Evolutionary conservation across 2,113 vertebrate genomes (phyloP).

Genomic region (Bufo bufo): DNA sequence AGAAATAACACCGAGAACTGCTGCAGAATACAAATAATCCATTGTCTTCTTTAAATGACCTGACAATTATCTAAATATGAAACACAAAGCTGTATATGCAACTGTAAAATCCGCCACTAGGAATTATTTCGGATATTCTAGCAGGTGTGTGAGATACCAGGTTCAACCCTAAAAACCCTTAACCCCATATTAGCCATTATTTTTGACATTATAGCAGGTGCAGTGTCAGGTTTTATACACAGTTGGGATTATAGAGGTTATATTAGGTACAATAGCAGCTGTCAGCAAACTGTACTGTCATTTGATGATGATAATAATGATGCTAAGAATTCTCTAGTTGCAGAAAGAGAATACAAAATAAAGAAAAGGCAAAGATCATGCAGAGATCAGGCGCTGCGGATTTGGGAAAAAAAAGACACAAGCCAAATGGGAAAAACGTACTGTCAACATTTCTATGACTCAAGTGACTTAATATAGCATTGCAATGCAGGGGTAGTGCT

Average conservation of each 20-base stretch:
- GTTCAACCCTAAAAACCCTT: background rate
- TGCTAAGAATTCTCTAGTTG: background rate
- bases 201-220: background rate
- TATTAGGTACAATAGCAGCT: background rate
- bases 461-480: too few species aligned
- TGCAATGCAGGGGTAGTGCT: too few species aligned
- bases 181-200: background rate
- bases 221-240: background rate
- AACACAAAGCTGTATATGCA: background rate
- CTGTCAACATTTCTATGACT: background rate
- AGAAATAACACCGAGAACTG: background rate
- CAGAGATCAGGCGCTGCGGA: background rate
- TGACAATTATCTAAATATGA: constrained; percentile 4
- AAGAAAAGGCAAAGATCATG: background rate
- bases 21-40: background rate
- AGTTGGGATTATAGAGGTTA: background rate
- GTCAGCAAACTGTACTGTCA: background rate
- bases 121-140: background rate
- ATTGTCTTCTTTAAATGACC: constrained; percentile 19
- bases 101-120: background rate
- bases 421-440: background rate
- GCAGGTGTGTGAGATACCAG: background rate
- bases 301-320: background rate
- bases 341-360: background rate
- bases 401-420: background rate